Percentiles rank a stretch among this genome's conserved stretches.
These are phyloP conservation scores for Spinus pinus DNA, from an alignment of 2,797 vertebrate genomes.

Conservation along the genomic window DNA sequence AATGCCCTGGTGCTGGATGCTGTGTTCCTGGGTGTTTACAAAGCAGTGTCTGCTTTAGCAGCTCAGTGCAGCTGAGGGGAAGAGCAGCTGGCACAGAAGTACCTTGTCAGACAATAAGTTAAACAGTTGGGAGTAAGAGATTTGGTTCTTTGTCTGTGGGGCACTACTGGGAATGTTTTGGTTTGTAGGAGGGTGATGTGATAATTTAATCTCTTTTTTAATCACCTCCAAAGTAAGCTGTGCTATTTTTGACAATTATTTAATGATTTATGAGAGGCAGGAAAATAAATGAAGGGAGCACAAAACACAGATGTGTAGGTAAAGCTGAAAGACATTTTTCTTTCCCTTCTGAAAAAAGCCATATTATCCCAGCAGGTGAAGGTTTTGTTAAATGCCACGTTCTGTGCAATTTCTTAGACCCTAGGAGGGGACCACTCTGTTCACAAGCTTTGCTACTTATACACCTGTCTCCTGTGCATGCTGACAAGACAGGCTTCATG, in stretches of 20 bases:
- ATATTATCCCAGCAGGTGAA: not conserved
- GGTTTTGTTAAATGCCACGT: not conserved
- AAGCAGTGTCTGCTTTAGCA: not conserved
- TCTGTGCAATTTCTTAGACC: not conserved
- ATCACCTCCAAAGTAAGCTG: not conserved
- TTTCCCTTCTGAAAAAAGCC: not conserved
- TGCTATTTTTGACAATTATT: not conserved
- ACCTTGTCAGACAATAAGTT: not conserved
- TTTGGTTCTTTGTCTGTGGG: not conserved
- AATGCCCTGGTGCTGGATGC: not conserved
- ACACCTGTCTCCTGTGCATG: not conserved
- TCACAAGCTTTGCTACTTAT: not conserved
- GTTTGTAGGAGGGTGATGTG: not conserved
- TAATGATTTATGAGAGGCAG: not conserved
- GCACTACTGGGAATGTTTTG: not conserved
- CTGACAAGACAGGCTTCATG: not conserved
- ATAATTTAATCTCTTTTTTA: not conserved
- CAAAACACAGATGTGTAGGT: not conserved
- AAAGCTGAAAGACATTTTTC: not conserved
- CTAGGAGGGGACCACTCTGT: not conserved
- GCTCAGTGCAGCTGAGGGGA: not conserved
- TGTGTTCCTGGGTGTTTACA: not conserved
- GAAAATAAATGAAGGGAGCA: not conserved
- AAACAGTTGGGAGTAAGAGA: not conserved
- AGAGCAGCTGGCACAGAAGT: not conserved